Conservation (phyloP, 2,888 invertebrate species). For the Dorcus hopei region DNA sequence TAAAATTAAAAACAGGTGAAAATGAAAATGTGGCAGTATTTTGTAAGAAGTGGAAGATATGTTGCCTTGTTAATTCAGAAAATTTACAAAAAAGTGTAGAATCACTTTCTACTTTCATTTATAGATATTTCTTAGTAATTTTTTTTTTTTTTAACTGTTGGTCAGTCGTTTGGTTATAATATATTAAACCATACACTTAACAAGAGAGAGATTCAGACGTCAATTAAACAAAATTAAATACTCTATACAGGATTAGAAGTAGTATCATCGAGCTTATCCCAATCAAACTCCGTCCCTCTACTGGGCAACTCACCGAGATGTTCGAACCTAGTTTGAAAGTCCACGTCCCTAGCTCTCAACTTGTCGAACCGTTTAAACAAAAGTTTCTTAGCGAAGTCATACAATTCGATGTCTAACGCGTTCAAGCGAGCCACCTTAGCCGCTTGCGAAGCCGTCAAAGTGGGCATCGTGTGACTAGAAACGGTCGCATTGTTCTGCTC, state of each 20-base stretch:
- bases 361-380: conserved; percentile 82
- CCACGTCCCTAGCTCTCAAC: conserved; percentile 73
- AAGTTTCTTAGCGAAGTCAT: conserved; percentile 86
- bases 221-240: too few species aligned
- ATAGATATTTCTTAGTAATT: too few species aligned
- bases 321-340: conserved; percentile 79
- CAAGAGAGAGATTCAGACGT: too few species aligned
- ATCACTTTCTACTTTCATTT: too few species aligned
- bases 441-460: conserved; percentile 71
- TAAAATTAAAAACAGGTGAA: too few species aligned
- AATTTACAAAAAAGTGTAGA: too few species aligned
- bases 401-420: conserved; percentile 87
- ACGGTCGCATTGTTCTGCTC: conserved; percentile 91
- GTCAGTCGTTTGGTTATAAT: too few species aligned
- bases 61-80: too few species aligned
- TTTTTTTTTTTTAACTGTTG: too few species aligned
- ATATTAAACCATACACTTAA: too few species aligned
- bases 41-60: too few species aligned
- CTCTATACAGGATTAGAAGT: conserved; percentile 11
- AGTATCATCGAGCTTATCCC: conserved; percentile 80
- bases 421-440: conserved; percentile 76
- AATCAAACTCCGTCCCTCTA: conserved; percentile 80
- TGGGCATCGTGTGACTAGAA: conserved; percentile 76
- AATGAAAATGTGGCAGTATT: too few species aligned
- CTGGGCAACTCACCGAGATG: conserved; percentile 79